A percentile compares a stretch with the other conserved stretches of the same genome.
phyloP scores from a whole-genome alignment of 2,797 vertebrate species.

The Clarias fuscus region DNA sequence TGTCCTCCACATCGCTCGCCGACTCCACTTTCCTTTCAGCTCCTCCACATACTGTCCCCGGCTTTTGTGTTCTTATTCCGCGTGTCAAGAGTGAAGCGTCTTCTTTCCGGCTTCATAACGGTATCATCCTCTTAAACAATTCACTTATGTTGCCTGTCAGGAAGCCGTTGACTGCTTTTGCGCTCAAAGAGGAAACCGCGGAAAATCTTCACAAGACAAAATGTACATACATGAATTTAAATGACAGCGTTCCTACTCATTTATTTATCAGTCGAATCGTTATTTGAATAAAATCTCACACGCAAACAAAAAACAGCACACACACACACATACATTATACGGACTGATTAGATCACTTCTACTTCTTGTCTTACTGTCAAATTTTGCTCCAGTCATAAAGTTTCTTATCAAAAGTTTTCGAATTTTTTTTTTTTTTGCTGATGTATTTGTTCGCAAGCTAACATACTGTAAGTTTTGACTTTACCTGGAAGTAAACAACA shows the following conservation, averaged over 20 bases:
- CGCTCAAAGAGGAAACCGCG: conserved; percentile 37
- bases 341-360: conserved; percentile 43
- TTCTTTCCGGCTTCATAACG: conserved; percentile 43
- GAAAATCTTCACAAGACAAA: conserved; percentile 52
- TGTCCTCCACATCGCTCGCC: conserved; percentile 66
- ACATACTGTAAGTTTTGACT: neutral
- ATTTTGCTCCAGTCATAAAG: conserved; percentile 7
- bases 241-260: conserved; percentile 48
- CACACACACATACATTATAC: neutral
- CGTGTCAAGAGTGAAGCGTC: conserved; percentile 42
- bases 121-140: conserved; percentile 57
- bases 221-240: conserved; percentile 57
- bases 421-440: neutral
- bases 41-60: conserved; percentile 23
- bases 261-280: conserved; percentile 47
- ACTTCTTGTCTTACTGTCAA: neutral
- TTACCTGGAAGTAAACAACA: conserved; percentile 45
- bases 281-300: conserved; percentile 23
- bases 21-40: conserved; percentile 36
- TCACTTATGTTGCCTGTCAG: conserved; percentile 55
- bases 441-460: neutral
- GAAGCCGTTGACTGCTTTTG: conserved; percentile 50
- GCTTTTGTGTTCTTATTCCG: conserved; percentile 2
- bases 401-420: neutral
- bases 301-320: conserved; percentile 14